Base-by-base conservation (phyloP, 1,140 invertebrate species). In the Lanistes nyassanus region DNA sequence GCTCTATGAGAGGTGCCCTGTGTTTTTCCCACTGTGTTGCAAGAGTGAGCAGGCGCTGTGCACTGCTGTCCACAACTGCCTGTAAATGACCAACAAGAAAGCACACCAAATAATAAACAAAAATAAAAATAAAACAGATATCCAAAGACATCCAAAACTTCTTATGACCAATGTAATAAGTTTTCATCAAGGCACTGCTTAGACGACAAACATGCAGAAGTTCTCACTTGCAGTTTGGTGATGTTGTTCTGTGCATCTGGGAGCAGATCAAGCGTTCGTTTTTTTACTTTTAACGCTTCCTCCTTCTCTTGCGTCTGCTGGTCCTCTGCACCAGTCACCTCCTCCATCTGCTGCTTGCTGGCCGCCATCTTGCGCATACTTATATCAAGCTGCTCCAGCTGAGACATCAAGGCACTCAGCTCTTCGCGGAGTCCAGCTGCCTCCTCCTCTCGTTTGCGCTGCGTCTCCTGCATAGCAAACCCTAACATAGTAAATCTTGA, bases 11-110 rank as follows among this genome's bases (percentile, higher is more conserved):
- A 23, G 93, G 92, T 55, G 88, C 89, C 80, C 93, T 89, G 76
- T 93, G 92, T 77, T 92, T 91, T 76, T 94, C 92, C 94, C 94
- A 95, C 80, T 94, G 92, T 67, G 90, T 91, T 5, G 92, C 92
- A 76, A 94, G 88, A 78, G 88, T 91, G 16, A 92, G 86, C 58
- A 94, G 83, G 87, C 92, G 91, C 82, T 92, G 91, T 39, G 90
- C 90, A 80, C 91, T 92, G 23, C 88, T 87, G 77, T 94, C 92
- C 36, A 94, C 91, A 7, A 92, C 82, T 67, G 85, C 83, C 87
- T 93, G 90, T 39, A 94, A 47, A 79, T 13, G 67, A 53, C 60
- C 47, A 66, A 36, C 64, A 37, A 6, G 7, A 26, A 37, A 66
- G 7, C 64, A 37, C 31, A 66, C 64, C n/a, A 34, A 66, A 29